A percentile compares a stretch with the other conserved stretches of the same genome.
phyloP scores from a whole-genome alignment of 1,140 invertebrate genomes.

The Agrilus planipennis region DNA sequence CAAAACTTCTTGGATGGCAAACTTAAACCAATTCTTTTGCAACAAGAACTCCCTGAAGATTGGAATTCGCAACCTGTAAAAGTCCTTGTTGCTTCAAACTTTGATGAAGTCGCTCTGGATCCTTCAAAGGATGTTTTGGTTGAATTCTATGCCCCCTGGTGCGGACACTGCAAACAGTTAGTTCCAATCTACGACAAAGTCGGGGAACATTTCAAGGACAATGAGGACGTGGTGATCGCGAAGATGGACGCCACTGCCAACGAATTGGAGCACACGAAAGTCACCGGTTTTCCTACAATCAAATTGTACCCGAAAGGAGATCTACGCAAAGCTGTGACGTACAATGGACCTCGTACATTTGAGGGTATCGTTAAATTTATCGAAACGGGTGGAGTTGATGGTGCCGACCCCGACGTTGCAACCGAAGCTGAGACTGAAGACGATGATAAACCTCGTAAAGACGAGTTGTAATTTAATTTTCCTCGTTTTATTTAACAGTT shows the following conservation, averaged over 20 bases:
- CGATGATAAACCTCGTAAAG: constrained; percentile 51
- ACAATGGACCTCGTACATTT: constrained; percentile 89
- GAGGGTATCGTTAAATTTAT: constrained; percentile 89
- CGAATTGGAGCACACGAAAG: constrained; percentile 90
- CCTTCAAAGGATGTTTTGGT: constrained; percentile 88
- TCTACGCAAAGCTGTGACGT: constrained; percentile 85
- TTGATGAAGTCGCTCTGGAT: constrained; percentile 86
- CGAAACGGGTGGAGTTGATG: constrained; percentile 61
- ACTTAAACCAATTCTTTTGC: constrained; percentile 87
- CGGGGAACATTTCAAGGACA: constrained; percentile 73
- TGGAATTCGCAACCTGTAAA: constrained; percentile 96
- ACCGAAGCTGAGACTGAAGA: constrained; percentile 50
- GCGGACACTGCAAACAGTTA: constrained; percentile 93
- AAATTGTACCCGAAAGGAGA: constrained; percentile 88
- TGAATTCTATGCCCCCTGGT: constrained; percentile 99
- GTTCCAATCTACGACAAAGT: constrained; percentile 89
- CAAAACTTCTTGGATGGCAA: constrained; percentile 81
- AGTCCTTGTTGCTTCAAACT: constrained; percentile 88
- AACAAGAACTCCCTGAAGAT: constrained; percentile 89
- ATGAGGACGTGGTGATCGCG: constrained; percentile 79
- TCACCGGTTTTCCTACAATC: constrained; percentile 93
- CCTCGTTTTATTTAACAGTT: not conserved
- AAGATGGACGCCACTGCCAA: constrained; percentile 98
- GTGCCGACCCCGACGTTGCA: constrained; percentile 41
- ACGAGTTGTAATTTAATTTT: constrained; percentile 46